Evolutionary conservation across 2,888 invertebrate species (phyloP), one percentile per base, ranked within the genome.

Genomic region (Leptopilina drosophilae): DNA sequence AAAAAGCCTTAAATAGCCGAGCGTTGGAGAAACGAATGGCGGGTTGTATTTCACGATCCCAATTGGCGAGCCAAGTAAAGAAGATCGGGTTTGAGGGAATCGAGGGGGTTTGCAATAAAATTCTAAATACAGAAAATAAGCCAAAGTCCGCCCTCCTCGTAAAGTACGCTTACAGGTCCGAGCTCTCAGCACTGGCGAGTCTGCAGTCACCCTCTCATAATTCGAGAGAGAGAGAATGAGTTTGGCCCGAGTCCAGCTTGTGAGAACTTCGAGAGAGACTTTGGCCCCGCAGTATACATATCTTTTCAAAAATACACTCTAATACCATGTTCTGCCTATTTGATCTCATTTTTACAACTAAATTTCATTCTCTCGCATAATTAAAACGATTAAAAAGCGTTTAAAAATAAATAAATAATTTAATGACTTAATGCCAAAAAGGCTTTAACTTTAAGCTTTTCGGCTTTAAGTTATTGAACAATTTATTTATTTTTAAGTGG

Each of bases 211-310:
- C 69, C 33, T 78, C 75, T 67, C 78, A 78, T 67, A 80, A 76
- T 78, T 77, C 77, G 66, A 67, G 33, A 86, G 83, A 42, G 42
- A 42, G 49, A 80, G 81, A 83, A 85, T 33, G 33, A 33, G 33
- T 33, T 86, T 88, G 88, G 86, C 87, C 78, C 20, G 59, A 26
- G 80, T 85, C 87, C 88, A 87, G 86, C 83, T 42, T 11, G 26
- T 40, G 20, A 15, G 33, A 33, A 33, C 56, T 49, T 49, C 11
- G 56, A 33, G 33, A 33, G 33, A 33, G 33, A n/a, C 56, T 73
- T 64, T 59, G 26, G 26, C 69, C 14, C 26, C 49, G 33, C 33
- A 33, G n/a, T 56, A 42, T 42, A 42, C 7, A 42, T 42, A 42
- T 42, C 42, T 42, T 42, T 73, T 40, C 11, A 15, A 53, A 56